A percentile compares a stretch with the other conserved stretches of the same genome.
phyloP scores from a whole-genome alignment of 64 coral and sea anemone species.

The Stichodactyla helianthus region DNA sequence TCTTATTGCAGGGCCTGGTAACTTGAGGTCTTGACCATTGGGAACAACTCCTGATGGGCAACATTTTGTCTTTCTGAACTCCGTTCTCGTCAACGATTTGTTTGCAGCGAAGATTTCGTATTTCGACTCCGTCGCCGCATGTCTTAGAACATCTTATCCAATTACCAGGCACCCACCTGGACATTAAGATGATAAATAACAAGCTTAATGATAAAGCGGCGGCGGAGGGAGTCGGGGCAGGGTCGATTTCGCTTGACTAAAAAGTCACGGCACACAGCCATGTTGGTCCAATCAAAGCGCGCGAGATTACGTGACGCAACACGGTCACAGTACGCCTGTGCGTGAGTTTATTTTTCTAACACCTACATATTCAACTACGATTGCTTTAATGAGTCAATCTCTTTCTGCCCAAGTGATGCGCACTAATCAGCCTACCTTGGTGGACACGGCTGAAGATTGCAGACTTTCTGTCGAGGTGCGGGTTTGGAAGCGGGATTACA shows the following conservation, averaged over 20 bases:
- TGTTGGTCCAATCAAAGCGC: too few relatives aligned
- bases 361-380: too few relatives aligned
- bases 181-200: not conserved
- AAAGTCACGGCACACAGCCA: too few relatives aligned
- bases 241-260: too few relatives aligned
- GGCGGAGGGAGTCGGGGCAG: too few relatives aligned
- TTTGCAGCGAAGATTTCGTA: conserved; percentile 82
- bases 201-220: not conserved
- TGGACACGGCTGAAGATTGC: conserved; percentile 87
- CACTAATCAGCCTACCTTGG: conserved; percentile 45
- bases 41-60: conserved; percentile 77
- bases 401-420: not conserved
- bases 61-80: conserved; percentile 41
- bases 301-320: too few relatives aligned
- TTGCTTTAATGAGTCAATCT: too few relatives aligned
- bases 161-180: conserved; percentile 70
- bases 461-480: conserved; percentile 53
- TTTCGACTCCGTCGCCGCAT: conserved; percentile 78
- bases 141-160: conserved; percentile 79
- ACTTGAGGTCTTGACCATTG: conserved; percentile 47
- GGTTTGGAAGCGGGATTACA: conserved; percentile 42
- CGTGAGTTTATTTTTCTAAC: too few relatives aligned
- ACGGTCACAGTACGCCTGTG: too few relatives aligned
- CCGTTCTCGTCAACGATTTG: conserved; percentile 81
- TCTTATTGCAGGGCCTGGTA: conserved; percentile 59